Evolutionary conservation across 2,797 vertebrate genomes (phyloP).

Genomic region (Pseudochaenichthys georgianus): DNA sequence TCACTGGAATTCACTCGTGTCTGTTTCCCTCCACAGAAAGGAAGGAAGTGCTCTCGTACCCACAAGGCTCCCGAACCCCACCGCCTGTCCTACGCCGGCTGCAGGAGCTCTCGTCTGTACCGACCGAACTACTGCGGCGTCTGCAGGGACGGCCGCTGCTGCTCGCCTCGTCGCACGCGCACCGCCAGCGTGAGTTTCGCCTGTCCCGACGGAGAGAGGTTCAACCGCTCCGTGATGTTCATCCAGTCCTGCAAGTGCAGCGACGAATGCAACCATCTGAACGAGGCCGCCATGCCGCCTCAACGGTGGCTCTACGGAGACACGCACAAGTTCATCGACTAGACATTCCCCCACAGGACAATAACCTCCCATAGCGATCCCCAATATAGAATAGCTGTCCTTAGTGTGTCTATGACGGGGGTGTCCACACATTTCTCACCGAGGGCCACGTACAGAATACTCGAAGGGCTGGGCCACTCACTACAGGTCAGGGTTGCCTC

Average conservation of each 20-base stretch:
- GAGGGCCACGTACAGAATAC: too few relatives aligned
- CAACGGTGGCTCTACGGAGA: conserved; percentile 85
- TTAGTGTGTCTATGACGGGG: conserved; percentile 56
- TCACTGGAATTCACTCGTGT: background rate
- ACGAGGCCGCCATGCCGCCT: conserved; percentile 80
- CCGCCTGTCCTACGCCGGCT: conserved; percentile 83
- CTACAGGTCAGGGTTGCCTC: too few relatives aligned
- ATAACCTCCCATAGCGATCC: conserved; percentile 52
- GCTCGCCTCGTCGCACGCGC: conserved; percentile 82
- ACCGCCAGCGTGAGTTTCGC: conserved; percentile 81
- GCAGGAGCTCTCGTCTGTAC: conserved; percentile 84
- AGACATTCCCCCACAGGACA: conserved; percentile 63
- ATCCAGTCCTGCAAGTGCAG: conserved; percentile 89
- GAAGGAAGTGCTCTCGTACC: conserved; percentile 86
- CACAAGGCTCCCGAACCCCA: conserved; percentile 85
- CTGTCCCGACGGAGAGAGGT: conserved; percentile 81
- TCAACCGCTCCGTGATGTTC: conserved; percentile 84
- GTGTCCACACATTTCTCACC: too few relatives aligned
- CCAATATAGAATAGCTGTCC: conserved; percentile 75
- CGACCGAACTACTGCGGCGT: conserved; percentile 86
- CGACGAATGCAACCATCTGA: conserved; percentile 82
- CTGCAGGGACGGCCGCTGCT: conserved; percentile 86
- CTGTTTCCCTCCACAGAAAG: conserved; percentile 75
- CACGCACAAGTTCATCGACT: conserved; percentile 86
- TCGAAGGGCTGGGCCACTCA: too few relatives aligned